A percentile compares a stretch with the other conserved stretches of the same genome.
Conservation (phyloP, 2,888 invertebrate genomes). For the Aplocera efformata region DNA sequence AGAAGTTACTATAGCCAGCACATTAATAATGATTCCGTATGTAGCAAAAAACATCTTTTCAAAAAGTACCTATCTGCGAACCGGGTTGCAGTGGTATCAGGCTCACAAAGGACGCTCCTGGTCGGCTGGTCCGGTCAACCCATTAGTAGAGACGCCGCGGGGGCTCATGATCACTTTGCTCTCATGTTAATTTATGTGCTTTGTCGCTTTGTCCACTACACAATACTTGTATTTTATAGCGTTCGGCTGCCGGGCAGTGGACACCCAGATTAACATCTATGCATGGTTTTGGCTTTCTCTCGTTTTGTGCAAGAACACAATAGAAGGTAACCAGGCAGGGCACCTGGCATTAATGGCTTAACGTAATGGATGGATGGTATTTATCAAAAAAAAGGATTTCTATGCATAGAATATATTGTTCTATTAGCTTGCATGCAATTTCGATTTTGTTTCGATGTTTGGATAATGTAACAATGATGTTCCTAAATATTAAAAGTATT, state of each 20-base stretch:
- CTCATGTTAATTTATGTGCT: slow-evolving; percentile 78
- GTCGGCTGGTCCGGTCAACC: slow-evolving; percentile 55
- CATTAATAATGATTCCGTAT: slow-evolving; percentile 17
- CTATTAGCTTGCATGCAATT: background rate
- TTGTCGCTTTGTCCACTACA: slow-evolving; percentile 68
- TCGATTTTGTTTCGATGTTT: background rate
- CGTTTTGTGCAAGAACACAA: slow-evolving; percentile 76
- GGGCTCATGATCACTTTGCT: slow-evolving; percentile 77
- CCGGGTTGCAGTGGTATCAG: slow-evolving; percentile 24
- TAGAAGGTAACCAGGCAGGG: slow-evolving; percentile 55
- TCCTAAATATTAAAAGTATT: too few species aligned
- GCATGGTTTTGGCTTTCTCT: slow-evolving; percentile 70
- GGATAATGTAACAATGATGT: too few species aligned
- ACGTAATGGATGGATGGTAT: slow-evolving; percentile 43
- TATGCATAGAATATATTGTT: background rate
- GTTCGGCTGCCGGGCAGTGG: slow-evolving; percentile 75
- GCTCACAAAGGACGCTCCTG: slow-evolving; percentile 29
- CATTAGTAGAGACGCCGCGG: slow-evolving; percentile 69
- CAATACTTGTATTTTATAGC: slow-evolving; percentile 70
- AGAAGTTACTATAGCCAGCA: slow-evolving; percentile 21
- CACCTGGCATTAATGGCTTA: slow-evolving; percentile 71
- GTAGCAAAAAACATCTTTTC: slow-evolving; percentile 36
- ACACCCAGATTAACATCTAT: slow-evolving; percentile 78
- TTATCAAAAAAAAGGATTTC: slow-evolving; percentile 33
- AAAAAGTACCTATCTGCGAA: slow-evolving; percentile 25